Conservation (phyloP, 2,113 vertebrate species). For the Natator depressus region DNA sequence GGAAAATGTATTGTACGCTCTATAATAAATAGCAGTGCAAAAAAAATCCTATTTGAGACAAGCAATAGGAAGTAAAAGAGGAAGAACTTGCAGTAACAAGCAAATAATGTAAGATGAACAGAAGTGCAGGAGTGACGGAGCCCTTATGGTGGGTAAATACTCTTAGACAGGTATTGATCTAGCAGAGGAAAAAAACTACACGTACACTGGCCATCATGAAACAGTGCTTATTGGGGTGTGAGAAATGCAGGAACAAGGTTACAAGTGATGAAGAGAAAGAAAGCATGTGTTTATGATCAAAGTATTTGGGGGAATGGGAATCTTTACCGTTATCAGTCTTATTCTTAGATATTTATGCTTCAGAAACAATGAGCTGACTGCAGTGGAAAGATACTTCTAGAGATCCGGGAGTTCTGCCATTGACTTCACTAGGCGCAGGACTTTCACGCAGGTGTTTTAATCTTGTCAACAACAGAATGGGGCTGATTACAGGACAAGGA, state of each 20-base stretch:
- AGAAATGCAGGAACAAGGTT: background rate
- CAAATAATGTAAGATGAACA: constrained; percentile 22
- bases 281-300: constrained; percentile 7
- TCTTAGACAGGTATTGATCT: constrained; percentile 71
- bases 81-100: constrained; percentile 34
- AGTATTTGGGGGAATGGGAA: background rate
- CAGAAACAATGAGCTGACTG: background rate
- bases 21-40: constrained; percentile 38
- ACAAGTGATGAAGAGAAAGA: constrained; percentile 13
- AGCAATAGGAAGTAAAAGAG: constrained; percentile 33
- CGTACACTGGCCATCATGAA: constrained; percentile 34
- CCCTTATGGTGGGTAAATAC: constrained; percentile 64
- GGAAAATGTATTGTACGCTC: constrained; percentile 6
- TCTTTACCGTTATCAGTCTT: background rate
- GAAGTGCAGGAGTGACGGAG: constrained; percentile 61
- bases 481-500: background rate
- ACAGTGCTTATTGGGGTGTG: constrained; percentile 33
- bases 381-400: background rate
- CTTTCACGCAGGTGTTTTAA: background rate
- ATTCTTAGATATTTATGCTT: background rate
- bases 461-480: background rate
- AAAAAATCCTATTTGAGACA: constrained; percentile 1
- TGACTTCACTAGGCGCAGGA: background rate
- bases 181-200: background rate
- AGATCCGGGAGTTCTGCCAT: background rate